Evolutionary conservation across 2,888 invertebrate genomes (phyloP), one percentile per base, ranked within the genome.

Genomic region (Oxycera nigricornis): DNA sequence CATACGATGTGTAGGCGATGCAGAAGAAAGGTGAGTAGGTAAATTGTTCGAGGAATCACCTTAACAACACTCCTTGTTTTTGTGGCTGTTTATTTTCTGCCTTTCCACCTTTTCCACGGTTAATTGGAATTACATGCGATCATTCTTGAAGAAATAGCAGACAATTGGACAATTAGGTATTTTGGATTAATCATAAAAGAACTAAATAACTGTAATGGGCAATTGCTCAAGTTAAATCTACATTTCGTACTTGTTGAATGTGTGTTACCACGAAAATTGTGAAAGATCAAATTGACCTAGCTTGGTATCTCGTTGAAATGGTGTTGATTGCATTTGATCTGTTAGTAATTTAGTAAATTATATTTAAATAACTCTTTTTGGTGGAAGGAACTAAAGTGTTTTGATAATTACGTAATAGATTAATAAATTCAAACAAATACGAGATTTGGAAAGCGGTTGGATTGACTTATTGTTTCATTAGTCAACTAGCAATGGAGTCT

Each of bases 101-200:
- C 41, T 39, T 22, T 55, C 22, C 39, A 14, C 28, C 39, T 41
- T 41, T 41, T 65, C 24, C 41, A 41, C 41, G 41, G 41, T 35
- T 75, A 68, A 75, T 75, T 75, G 75, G 75, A 73, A 62, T 73
- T 75, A 75, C 73, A 57, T 46, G 35, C 39, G 75, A 73, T 68
- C 65, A 75, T 75, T 70, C 52, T 55, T 70, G 70, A 70, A 55
- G 55, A 70, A 70, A 70, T 35, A n/a, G 46, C 31, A 31, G 55
- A 70, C 70, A 70, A 52, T 70, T 55, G 55, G 55, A 70, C 70
- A 70, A 70, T 70, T 70, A 52, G 70, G 70, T 31, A 70, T 70
- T 70, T 55, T 14, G 20, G 26, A 30, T 65, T 65, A 11, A n/a
- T 17, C 30, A 14, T 24, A 22, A 59, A 30, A 65, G 30, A 31